These are phyloP conservation scores for Protaetia brevitarsis DNA, from an alignment of 1,140 invertebrate genomes.

Conservation along the genomic window DNA sequence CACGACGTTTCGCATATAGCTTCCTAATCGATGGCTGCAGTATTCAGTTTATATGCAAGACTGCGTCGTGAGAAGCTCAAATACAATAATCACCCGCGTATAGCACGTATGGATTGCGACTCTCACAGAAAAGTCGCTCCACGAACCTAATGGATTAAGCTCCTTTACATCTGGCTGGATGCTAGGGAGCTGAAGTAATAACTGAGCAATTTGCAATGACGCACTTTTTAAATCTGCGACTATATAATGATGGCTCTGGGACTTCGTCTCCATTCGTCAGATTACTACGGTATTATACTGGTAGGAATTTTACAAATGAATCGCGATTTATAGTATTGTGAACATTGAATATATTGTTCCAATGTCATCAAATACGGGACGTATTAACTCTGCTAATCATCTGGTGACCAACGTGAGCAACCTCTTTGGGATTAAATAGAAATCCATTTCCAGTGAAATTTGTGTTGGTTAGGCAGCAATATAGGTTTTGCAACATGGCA, in stretches of 20 bases:
- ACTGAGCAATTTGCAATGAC: conserved; percentile 15
- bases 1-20: neutral
- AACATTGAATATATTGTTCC: too few relatives aligned
- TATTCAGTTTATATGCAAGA: neutral
- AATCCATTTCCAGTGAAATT: too few relatives aligned
- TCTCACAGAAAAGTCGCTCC: neutral
- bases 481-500: too few relatives aligned
- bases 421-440: too few relatives aligned
- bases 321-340: too few relatives aligned
- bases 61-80: neutral
- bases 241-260: neutral
- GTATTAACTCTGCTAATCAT: too few relatives aligned
- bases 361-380: too few relatives aligned
- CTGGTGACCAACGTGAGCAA: too few relatives aligned
- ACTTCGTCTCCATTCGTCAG: too few relatives aligned
- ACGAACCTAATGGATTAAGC: conserved; percentile 10
- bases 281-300: too few relatives aligned
- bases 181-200: neutral
- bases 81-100: conserved; percentile 6
- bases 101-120: neutral
- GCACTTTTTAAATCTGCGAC: neutral
- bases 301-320: too few relatives aligned
- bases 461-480: too few relatives aligned
- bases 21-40: neutral
- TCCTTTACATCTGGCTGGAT: neutral